Conservation (phyloP, 2,888 invertebrate genomes). For the Ectropis crepuscularia region DNA sequence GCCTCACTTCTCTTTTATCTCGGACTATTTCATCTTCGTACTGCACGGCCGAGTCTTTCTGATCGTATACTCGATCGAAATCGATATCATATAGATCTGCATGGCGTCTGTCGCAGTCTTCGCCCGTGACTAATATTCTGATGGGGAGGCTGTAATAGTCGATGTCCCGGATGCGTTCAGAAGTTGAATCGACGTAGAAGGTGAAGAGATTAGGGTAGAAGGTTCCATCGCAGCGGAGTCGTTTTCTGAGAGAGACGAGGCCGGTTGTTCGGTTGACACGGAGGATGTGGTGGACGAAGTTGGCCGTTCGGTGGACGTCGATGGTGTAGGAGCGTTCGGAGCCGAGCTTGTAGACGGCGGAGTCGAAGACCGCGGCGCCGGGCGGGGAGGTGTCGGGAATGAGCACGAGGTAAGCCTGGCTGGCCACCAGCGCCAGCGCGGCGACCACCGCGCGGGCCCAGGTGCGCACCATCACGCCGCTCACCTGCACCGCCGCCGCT, state of each 20-base stretch:
- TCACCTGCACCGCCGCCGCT: constrained; percentile 78
- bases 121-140: constrained; percentile 89
- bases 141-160: constrained; percentile 93
- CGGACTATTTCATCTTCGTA: constrained; percentile 73
- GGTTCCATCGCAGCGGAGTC: constrained; percentile 91
- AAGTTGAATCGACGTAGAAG: constrained; percentile 93
- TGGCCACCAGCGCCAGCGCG: constrained; percentile 60
- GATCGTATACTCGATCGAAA: constrained; percentile 83
- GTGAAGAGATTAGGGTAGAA: constrained; percentile 94
- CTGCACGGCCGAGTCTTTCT: constrained; percentile 74
- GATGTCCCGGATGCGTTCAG: constrained; percentile 90
- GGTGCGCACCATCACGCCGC: constrained; percentile 57
- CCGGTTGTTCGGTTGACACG: constrained; percentile 90
- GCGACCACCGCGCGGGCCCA: constrained; percentile 64
- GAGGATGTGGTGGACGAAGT: constrained; percentile 91
- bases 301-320: constrained; percentile 92
- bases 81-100: constrained; percentile 86
- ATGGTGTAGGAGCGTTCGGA: constrained; percentile 92
- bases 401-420: constrained; percentile 83
- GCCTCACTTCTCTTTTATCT: constrained; percentile 70
- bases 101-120: constrained; percentile 87
- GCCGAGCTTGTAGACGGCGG: constrained; percentile 91
- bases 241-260: constrained; percentile 89
- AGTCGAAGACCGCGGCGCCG: constrained; percentile 90
- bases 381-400: constrained; percentile 85